Conservation (phyloP, 1,140 invertebrate genomes). For the Danaus melanippus region DNA sequence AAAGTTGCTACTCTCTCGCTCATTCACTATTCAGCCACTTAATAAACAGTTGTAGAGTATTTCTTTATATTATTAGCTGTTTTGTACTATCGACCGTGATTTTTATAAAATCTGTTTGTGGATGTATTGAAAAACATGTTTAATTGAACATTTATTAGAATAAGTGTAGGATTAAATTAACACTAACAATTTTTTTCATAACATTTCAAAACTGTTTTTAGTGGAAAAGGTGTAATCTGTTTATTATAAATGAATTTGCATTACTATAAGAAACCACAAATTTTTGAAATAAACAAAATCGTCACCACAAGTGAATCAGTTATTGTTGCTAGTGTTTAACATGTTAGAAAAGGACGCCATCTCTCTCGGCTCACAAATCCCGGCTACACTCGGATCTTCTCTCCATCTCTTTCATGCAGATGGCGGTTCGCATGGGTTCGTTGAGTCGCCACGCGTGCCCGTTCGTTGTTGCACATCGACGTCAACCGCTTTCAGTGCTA, state of each 20-base stretch:
- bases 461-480: conserved; percentile 68
- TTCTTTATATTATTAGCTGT: too few relatives aligned
- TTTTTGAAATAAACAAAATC: conserved; percentile 3
- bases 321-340: conserved; percentile 13
- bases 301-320: neutral
- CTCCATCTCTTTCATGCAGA: conserved; percentile 42
- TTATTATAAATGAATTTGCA: too few relatives aligned
- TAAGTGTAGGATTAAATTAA: too few relatives aligned
- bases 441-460: conserved; percentile 57
- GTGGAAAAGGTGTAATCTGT: too few relatives aligned
- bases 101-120: too few relatives aligned
- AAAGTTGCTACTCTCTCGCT: conserved; percentile 9
- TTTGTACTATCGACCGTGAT: too few relatives aligned
- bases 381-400: conserved; percentile 17
- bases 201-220: too few relatives aligned
- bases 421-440: conserved; percentile 42
- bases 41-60: too few relatives aligned
- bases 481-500: conserved; percentile 67
- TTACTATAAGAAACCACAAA: too few relatives aligned
- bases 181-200: too few relatives aligned
- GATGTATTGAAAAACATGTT: too few relatives aligned
- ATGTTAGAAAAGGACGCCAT: conserved; percentile 15
- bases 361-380: conserved; percentile 9
- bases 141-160: too few relatives aligned
- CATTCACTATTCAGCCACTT: conserved; percentile 3